phyloP scores from a whole-genome alignment of 2,113 vertebrate species.

The Istiophorus platypterus region DNA sequence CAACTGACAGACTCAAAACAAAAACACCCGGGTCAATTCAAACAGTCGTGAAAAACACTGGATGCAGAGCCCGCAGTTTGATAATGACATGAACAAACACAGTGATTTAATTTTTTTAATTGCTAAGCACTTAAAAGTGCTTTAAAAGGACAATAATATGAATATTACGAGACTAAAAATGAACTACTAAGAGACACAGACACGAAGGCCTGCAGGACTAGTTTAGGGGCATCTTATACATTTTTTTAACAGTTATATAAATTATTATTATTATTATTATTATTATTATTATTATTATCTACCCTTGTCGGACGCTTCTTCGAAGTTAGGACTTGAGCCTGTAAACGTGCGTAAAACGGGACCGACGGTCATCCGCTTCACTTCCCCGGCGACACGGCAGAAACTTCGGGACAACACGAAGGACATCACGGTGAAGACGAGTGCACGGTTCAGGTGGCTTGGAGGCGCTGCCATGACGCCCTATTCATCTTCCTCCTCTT shows the following conservation, averaged over 20 bases:
- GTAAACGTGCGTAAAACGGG: constrained; percentile 24
- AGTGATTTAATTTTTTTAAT: background rate
- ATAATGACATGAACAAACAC: background rate
- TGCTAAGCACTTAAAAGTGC: background rate
- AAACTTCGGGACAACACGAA: constrained; percentile 16
- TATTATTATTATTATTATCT: too few relatives aligned
- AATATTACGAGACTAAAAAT: background rate
- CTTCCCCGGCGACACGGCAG: constrained; percentile 28
- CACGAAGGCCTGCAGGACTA: too few relatives aligned
- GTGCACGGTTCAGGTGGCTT: rapidly evolving
- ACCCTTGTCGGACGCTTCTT: constrained; percentile 39
- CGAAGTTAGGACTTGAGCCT: constrained; percentile 24
- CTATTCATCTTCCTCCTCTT: too few relatives aligned
- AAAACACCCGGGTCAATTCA: constrained; percentile 23
- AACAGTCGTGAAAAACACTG: background rate
- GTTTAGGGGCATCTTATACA: background rate
- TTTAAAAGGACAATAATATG: background rate
- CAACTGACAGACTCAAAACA: constrained; percentile 8
- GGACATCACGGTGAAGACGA: constrained; percentile 27
- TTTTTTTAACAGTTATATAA: too few relatives aligned
- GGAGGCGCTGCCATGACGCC: rapidly evolving
- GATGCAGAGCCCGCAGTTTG: too few relatives aligned
- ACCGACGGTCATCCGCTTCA: constrained; percentile 1
- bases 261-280: too few relatives aligned
- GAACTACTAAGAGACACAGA: too few relatives aligned